These are phyloP conservation scores for Drymodes brunneopygia DNA, from an alignment of 2,113 vertebrate genomes.

Conservation along the genomic window DNA sequence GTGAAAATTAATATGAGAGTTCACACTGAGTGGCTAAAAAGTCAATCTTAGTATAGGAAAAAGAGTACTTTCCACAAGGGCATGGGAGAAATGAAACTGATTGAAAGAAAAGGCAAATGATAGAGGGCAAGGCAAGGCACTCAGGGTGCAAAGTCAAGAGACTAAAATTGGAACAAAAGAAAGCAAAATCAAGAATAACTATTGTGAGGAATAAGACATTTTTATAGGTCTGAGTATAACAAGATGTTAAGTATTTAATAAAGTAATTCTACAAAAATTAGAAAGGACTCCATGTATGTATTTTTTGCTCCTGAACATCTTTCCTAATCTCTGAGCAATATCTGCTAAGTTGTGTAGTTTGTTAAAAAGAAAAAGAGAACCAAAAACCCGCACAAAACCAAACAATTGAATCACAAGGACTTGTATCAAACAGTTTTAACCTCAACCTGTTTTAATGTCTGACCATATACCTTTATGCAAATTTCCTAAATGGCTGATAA, in stretches of 20 bases:
- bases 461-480: neutral
- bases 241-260: neutral
- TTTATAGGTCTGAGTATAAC: neutral
- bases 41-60: neutral
- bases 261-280: neutral
- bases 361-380: neutral
- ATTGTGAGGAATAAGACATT: neutral
- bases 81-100: neutral
- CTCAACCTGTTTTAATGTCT: neutral
- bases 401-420: neutral
- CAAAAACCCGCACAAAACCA: neutral
- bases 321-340: neutral
- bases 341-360: neutral
- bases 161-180: neutral
- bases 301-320: neutral
- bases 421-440: neutral
- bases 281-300: neutral
- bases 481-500: neutral
- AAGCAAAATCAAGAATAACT: neutral
- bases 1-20: neutral
- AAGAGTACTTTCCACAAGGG: neutral
- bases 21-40: neutral
- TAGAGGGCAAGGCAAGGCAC: neutral
- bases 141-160: neutral
- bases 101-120: neutral